phyloP scores from a whole-genome alignment of 2,888 invertebrate genomes.

The Embidobia sp. region DNA sequence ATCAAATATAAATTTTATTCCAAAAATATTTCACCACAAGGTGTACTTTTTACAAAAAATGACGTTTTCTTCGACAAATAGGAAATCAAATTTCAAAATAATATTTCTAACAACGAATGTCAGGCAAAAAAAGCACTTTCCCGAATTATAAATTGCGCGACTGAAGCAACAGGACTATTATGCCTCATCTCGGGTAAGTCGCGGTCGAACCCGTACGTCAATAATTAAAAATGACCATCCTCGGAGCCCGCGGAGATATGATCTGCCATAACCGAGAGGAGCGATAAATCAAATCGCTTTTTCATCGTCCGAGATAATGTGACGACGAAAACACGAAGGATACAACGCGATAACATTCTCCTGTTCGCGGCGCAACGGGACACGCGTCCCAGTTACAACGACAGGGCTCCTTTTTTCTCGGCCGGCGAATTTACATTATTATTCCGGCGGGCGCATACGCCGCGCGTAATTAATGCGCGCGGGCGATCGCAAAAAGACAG shows the following conservation, averaged over 20 bases:
- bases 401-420: slow-evolving; percentile 56
- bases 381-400: slow-evolving; percentile 72
- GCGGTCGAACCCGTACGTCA: slow-evolving; percentile 30
- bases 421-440: slow-evolving; percentile 67
- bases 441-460: slow-evolving; percentile 67
- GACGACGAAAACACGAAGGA: slow-evolving; percentile 79
- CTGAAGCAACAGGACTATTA: no score
- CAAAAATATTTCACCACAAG: no score
- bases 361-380: slow-evolving; percentile 71
- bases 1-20: no score
- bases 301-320: slow-evolving; percentile 74
- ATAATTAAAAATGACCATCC: slow-evolving; percentile 45
- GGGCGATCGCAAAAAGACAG: slow-evolving; percentile 66
- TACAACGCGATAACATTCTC: slow-evolving; percentile 80
- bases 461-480: slow-evolving; percentile 74
- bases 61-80: no score
- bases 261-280: slow-evolving; percentile 38
- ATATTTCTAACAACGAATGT: no score
- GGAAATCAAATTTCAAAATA: no score
- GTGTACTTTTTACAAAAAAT: no score
- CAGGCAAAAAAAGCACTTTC: no score
- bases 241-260: slow-evolving; percentile 42
- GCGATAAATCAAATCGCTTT: slow-evolving; percentile 79
- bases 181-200: no score
- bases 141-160: no score